A percentile compares a stretch with the other conserved stretches of the same genome.
Conservation (phyloP, 2,888 invertebrate species). For the Tachina grossa region DNA sequence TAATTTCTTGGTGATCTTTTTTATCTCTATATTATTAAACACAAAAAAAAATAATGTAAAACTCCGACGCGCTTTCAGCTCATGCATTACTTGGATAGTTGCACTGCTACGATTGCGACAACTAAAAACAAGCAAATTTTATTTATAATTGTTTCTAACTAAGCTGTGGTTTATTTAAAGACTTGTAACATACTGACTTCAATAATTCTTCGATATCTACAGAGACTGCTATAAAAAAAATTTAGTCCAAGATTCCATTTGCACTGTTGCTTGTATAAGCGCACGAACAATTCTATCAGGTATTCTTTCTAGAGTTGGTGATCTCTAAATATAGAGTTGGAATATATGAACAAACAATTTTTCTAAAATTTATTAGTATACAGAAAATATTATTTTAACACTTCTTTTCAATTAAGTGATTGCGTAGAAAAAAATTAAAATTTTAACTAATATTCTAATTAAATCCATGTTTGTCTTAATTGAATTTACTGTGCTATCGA, state of each 20-base stretch:
- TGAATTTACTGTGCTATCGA: too few species aligned
- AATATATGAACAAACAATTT: too few species aligned
- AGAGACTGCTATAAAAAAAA: not conserved
- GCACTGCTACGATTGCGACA: constrained; percentile 13
- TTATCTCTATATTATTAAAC: constrained; percentile 18
- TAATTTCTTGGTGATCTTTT: not conserved
- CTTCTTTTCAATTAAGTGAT: too few species aligned
- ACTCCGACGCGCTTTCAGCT: constrained; percentile 26
- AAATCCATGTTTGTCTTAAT: too few species aligned
- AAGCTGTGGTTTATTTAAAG: constrained; percentile 52
- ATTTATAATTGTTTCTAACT: constrained; percentile 20
- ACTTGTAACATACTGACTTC: constrained; percentile 50
- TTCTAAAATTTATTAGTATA: too few species aligned
- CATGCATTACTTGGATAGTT: constrained; percentile 12
- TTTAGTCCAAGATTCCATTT: not conserved
- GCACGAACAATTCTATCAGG: not conserved
- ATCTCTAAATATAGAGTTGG: not conserved
- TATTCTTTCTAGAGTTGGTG: not conserved
- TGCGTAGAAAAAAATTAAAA: too few species aligned
- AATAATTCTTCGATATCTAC: constrained; percentile 55
- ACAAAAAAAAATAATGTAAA: constrained; percentile 1
- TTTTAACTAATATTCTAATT: too few species aligned
- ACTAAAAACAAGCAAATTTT: not conserved
- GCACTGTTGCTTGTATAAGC: not conserved
- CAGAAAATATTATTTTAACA: too few species aligned